These are phyloP conservation scores for Drosophila dunni DNA, from an alignment of 1,140 invertebrate species.

Conservation along the genomic window DNA sequence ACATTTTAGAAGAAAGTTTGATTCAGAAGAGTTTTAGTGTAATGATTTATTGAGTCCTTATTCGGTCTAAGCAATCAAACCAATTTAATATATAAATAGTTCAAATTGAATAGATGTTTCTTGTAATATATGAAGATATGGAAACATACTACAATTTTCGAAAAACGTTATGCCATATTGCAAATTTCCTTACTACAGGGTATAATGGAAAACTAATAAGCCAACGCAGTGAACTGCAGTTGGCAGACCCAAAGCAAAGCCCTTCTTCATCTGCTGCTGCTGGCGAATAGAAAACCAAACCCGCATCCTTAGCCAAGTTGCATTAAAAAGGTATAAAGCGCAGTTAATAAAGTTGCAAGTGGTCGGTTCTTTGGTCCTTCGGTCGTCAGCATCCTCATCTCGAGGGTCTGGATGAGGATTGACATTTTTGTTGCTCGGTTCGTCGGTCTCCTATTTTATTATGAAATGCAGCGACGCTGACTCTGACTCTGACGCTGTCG, in stretches of 20 bases:
- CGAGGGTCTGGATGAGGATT: slow-evolving; percentile 36
- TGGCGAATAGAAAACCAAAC: slow-evolving; percentile 2
- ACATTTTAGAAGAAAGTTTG: background rate
- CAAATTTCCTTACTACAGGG: slow-evolving; percentile 9
- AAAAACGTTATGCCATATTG: background rate
- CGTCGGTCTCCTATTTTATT: slow-evolving; percentile 39
- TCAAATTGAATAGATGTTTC: no score
- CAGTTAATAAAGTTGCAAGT: slow-evolving; percentile 78
- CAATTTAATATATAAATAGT: no score
- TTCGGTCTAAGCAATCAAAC: no score
- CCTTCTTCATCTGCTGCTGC: background rate
- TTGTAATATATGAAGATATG: no score
- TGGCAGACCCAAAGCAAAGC: slow-evolving; percentile 27
- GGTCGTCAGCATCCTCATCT: slow-evolving; percentile 32
- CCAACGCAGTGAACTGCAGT: slow-evolving; percentile 59
- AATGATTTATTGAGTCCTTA: no score
- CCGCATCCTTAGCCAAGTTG: slow-evolving; percentile 5
- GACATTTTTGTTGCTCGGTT: slow-evolving; percentile 32
- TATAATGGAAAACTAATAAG: slow-evolving; percentile 68
- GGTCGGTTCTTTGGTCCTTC: slow-evolving; percentile 31
- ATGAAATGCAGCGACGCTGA: slow-evolving; percentile 37
- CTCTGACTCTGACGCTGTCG: slow-evolving; percentile 25
- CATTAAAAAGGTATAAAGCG: slow-evolving; percentile 72
- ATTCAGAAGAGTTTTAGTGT: background rate
- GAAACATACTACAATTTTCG: no score